Evolutionary conservation across 2,113 vertebrate species (phyloP).

Genomic region (Anguilla rostrata): DNA sequence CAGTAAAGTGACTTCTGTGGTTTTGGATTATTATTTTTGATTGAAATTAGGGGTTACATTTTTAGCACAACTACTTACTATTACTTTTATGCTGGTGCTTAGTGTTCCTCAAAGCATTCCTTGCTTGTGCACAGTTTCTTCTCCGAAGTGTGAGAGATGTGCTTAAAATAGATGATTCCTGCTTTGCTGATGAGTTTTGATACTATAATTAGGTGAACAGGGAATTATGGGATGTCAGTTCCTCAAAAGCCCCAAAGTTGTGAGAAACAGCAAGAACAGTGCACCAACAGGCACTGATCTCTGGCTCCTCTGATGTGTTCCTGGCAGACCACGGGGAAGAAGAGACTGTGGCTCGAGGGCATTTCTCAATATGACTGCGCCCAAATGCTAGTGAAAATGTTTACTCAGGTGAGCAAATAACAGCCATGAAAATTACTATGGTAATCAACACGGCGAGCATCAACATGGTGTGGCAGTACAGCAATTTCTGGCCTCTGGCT

Average conservation of each 20-base stretch:
- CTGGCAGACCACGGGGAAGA: not conserved
- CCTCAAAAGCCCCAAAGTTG: not conserved
- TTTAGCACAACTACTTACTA: no score
- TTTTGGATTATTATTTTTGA: no score
- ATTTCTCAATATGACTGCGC: not conserved
- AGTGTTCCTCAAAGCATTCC: no score
- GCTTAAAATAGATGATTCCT: constrained; percentile 1
- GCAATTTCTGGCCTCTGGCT: not conserved
- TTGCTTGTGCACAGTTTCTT: not conserved
- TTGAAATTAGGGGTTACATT: no score
- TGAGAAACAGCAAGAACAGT: not conserved
- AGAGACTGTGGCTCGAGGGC: not conserved
- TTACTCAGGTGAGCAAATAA: not conserved
- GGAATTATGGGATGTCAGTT: constrained; percentile 9
- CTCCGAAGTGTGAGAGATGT: not conserved
- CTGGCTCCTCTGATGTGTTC: not conserved
- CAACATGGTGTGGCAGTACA: not conserved
- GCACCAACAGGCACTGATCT: not conserved
- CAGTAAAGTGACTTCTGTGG: not conserved
- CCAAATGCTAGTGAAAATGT: not conserved
- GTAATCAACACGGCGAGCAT: not conserved
- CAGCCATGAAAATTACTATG: not conserved
- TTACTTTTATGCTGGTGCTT: no score
- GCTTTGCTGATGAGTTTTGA: constrained; percentile 16
- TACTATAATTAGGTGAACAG: constrained; percentile 10